These are phyloP conservation scores for Aplysina aerophoba DNA, from an alignment of 37 sponge, comb jelly and placozoan species.

Conservation along the genomic window DNA sequence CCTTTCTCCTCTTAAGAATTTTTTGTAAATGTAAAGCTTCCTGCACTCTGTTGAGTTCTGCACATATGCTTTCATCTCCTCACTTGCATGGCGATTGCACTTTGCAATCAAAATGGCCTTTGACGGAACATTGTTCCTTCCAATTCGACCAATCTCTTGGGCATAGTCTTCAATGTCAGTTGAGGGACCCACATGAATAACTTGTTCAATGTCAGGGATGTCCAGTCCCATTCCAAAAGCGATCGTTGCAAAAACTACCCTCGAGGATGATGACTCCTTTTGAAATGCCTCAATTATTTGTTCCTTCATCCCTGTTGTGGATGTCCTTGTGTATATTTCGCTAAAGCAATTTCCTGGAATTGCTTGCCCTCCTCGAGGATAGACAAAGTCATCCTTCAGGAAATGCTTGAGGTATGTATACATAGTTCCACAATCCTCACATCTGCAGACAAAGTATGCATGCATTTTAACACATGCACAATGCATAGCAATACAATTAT, in stretches of 20 bases:
- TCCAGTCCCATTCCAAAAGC: constrained; percentile 53
- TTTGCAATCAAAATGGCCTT: constrained; percentile 28
- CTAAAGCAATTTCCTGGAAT: constrained; percentile 20
- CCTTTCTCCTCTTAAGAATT: neutral
- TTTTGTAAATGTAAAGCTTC: neutral
- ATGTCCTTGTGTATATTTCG: constrained; percentile 15
- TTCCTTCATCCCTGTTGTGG: constrained; percentile 30
- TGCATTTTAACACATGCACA: too few species aligned
- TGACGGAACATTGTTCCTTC: constrained; percentile 10
- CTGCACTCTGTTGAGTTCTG: neutral
- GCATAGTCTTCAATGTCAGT: constrained; percentile 37
- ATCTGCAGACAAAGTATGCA: constrained; percentile 4
- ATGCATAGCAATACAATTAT: too few species aligned
- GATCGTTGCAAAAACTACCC: constrained; percentile 32
- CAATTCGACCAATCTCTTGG: constrained; percentile 49
- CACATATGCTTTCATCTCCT: neutral
- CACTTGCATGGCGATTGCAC: neutral
- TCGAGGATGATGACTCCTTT: constrained; percentile 26
- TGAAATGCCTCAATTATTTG: constrained; percentile 14
- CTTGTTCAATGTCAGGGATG: constrained; percentile 24
- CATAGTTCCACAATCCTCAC: constrained; percentile 18
- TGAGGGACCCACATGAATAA: constrained; percentile 39
- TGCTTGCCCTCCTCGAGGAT: constrained; percentile 20
- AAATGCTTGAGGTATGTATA: constrained; percentile 28
- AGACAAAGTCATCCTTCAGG: constrained; percentile 19